Base-by-base conservation (phyloP, 2,797 vertebrate genomes). In the Coccyzus lansbergi region DNA sequence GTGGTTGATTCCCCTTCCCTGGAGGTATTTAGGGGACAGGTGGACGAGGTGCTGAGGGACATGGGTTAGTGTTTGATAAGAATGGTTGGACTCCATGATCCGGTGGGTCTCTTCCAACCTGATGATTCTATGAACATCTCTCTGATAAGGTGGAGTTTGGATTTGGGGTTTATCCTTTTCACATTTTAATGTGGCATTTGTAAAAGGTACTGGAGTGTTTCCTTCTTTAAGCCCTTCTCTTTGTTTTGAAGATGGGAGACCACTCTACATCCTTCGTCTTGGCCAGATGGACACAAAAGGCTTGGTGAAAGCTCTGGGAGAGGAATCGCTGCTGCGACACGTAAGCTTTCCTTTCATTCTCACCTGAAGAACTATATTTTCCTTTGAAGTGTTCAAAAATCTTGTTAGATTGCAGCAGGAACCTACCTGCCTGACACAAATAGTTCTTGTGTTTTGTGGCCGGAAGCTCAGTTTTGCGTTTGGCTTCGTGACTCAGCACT, bases 281-380 rank as follows among this genome's bases (percentile, higher is more conserved):
- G 99, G 99, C 25, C 99, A 99, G 96, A 99, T 99, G 99, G 99
- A 99, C 98, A 99, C 99, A 3, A 99, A 99, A 82, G 99, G 99
- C 26, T 95, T 99, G 96, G 98, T 99, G 69, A 98, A 99, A 94
- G 98, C 99, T 0, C 91, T 99, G 53, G 99, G 99, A 33, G 99
- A 99, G 92, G 99, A 99, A 80, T 97, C 95, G 2, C 97, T 99
- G 48, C 97, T 99, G 75, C 97, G 98, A 97, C 98, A 99, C 1
- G 99, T 99, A 95, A 98, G 97, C 16, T 19, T 53, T 63, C 8
- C 48, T 36, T 58, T 51, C 0, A 1, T 44, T 34, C 60, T n/a
- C 46, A 26, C 17, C 38, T 8, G 15, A 22, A 46, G 15, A 69
- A 2, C 14, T 48, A 8, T 9, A 0, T 9, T 71, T 38, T 72